Conservation (phyloP, 2,797 vertebrate species). For the Periparus ater region DNA sequence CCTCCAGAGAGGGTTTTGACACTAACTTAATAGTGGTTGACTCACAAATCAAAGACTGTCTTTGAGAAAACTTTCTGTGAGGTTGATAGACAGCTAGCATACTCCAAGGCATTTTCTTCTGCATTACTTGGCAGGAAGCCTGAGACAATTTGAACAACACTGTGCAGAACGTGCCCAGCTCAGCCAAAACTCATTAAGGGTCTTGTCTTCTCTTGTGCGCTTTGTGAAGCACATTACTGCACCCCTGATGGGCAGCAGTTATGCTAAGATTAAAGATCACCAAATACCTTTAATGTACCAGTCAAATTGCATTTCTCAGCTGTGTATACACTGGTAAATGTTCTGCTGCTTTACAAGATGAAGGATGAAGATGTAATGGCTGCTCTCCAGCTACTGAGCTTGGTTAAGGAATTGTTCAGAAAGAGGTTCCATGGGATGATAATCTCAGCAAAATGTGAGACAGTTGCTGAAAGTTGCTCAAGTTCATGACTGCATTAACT, state of each 20-base stretch:
- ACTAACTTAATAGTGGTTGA: conserved; percentile 10
- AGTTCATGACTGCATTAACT: conserved; percentile 8
- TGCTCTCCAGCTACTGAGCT: conserved; percentile 38
- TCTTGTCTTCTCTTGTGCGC: conserved; percentile 67
- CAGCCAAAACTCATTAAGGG: conserved; percentile 74
- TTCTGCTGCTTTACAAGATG: conserved; percentile 50
- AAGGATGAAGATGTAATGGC: conserved; percentile 57
- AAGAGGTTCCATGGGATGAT: conserved; percentile 4
- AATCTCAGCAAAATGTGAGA: conserved; percentile 10
- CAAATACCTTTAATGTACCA: conserved; percentile 72
- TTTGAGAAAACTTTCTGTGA: conserved; percentile 47
- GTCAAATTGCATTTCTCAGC: conserved; percentile 69
- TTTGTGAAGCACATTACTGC: conserved; percentile 70
- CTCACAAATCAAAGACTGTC: conserved; percentile 54
- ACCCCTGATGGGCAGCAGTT: conserved; percentile 71
- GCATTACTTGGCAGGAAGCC: conserved; percentile 72
- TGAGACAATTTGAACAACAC: conserved; percentile 68
- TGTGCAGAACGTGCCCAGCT: conserved; percentile 59
- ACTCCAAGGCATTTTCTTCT: conserved; percentile 63
- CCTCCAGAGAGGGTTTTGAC: not conserved
- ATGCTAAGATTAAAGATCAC: conserved; percentile 71
- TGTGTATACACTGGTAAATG: conserved; percentile 46
- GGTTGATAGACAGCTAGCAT: conserved; percentile 64
- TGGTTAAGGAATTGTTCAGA: conserved; percentile 24
- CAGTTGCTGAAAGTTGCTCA: conserved; percentile 16